Evolutionary conservation across 2,797 vertebrate species (phyloP).

Genomic region (Corythornis leucogaster): DNA sequence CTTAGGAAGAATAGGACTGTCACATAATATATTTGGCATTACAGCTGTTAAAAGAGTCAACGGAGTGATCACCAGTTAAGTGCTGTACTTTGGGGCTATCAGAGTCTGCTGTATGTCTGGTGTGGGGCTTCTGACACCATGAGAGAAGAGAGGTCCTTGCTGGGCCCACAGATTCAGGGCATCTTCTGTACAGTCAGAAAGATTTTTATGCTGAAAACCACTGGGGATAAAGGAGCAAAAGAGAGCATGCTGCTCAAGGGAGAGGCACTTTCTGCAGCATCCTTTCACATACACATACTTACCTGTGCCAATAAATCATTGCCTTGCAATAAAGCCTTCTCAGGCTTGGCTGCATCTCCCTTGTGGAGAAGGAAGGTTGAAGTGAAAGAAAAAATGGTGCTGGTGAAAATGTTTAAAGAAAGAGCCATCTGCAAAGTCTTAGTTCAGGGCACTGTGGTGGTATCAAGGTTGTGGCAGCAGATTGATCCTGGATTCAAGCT

Average conservation of each 20-base stretch:
- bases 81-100: neutral
- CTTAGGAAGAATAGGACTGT: no score
- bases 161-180: neutral
- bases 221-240: neutral
- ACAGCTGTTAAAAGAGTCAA: neutral
- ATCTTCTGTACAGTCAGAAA: neutral
- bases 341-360: neutral
- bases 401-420: neutral
- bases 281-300: neutral
- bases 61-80: neutral
- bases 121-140: neutral
- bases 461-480: neutral
- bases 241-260: neutral
- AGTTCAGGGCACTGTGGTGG: fast-evolving
- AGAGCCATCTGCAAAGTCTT: neutral
- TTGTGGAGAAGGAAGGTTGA: neutral
- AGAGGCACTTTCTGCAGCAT: neutral
- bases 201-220: neutral
- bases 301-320: neutral
- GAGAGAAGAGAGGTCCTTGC: neutral
- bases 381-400: neutral
- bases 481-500: neutral
- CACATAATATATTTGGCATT: no score
- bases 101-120: neutral
- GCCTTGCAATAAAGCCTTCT: neutral